Conservation (phyloP, 2,113 vertebrate species). For the Ancistrus triradiatus region DNA sequence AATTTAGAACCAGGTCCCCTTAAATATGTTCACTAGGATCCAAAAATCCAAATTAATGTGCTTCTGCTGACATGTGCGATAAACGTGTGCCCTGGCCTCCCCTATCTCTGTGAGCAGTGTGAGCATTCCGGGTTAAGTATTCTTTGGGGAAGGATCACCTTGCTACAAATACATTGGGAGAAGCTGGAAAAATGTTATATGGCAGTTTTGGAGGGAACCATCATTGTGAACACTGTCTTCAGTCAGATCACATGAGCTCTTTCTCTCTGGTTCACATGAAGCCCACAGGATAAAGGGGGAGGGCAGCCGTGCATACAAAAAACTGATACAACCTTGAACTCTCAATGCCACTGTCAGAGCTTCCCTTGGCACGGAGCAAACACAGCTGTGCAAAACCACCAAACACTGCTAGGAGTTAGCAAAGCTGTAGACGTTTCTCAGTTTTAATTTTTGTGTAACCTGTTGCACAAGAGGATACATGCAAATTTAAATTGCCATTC, state of each 20-base stretch:
- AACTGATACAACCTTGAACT: conserved; percentile 62
- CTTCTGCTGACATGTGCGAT: neutral
- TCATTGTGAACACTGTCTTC: neutral
- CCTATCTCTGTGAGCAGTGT: neutral
- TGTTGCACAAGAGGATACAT: no score
- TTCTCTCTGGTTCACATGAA: conserved; percentile 42
- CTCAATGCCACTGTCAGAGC: conserved; percentile 43
- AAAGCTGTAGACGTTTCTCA: neutral
- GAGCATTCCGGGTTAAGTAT: neutral
- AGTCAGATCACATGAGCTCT: conserved; percentile 3
- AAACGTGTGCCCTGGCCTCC: neutral
- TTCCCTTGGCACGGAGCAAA: conserved; percentile 27
- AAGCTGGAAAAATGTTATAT: neutral
- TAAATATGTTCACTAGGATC: neutral
- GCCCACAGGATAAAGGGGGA: conserved; percentile 29
- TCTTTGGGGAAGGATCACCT: neutral
- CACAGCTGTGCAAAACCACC: conserved; percentile 34
- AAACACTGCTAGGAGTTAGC: conserved; percentile 10
- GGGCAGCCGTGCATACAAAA: conserved; percentile 54
- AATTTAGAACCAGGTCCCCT: neutral
- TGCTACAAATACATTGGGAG: neutral
- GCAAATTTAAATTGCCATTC: no score
- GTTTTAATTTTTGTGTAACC: no score
- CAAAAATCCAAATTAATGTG: conserved; percentile 11
- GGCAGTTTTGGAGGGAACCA: neutral